Evolutionary conservation across 2,888 invertebrate genomes (phyloP).

Genomic region (Ephialtes manifestator): DNA sequence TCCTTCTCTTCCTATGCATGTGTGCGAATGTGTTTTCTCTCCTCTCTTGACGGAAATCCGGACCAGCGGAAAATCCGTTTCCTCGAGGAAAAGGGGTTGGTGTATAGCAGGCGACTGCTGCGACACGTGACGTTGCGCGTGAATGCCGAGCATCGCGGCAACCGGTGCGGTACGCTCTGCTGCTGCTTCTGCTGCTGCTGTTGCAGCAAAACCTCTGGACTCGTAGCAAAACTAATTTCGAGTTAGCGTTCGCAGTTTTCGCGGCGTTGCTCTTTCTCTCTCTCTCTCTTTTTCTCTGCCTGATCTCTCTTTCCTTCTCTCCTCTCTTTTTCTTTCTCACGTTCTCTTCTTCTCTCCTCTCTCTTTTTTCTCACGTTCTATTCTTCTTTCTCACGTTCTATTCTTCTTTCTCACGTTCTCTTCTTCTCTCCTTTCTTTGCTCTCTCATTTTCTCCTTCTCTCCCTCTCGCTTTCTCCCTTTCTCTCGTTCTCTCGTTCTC

Average conservation of each 20-base stretch:
- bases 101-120: constrained; percentile 30
- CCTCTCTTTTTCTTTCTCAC: no score
- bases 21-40: constrained; percentile 5
- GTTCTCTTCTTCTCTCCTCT: no score
- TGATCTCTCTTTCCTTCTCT: no score
- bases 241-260: constrained; percentile 49
- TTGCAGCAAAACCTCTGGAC: constrained; percentile 6
- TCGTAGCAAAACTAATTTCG: constrained; percentile 63
- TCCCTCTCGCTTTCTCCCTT: not conserved
- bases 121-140: constrained; percentile 38
- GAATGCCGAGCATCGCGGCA: constrained; percentile 39
- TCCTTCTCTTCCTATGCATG: not conserved
- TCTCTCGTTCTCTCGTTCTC: not conserved
- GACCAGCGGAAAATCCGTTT: constrained; percentile 63
- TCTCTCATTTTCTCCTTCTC: not conserved
- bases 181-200: not conserved
- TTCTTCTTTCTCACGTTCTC: no score
- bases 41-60: constrained; percentile 61
- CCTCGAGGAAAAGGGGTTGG: constrained; percentile 20
- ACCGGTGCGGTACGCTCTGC: constrained; percentile 19
- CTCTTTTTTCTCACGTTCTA: no score
- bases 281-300: constrained; percentile 9
- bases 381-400: not conserved
- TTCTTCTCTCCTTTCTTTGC: no score
- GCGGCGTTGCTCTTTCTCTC: constrained; percentile 31